A percentile compares a stretch with the other conserved stretches of the same genome.
These are phyloP conservation scores for Drosophila testacea DNA, from an alignment of 2,888 invertebrate genomes.

Conservation along the genomic window DNA sequence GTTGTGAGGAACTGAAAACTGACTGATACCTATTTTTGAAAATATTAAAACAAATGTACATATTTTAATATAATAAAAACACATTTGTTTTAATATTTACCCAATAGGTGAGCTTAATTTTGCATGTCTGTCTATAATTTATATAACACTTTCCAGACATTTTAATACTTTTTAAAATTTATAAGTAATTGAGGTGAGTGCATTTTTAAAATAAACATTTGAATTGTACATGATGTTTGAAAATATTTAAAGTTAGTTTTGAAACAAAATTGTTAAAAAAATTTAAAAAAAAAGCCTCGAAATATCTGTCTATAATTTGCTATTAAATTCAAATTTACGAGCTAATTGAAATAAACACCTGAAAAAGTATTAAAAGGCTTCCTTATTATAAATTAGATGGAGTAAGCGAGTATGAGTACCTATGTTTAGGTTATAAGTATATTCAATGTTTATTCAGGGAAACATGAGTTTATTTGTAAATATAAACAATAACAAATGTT, in stretches of 20 bases:
- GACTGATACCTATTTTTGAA: not conserved
- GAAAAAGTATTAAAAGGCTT: conserved; percentile 9
- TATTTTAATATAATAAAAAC: too few species aligned
- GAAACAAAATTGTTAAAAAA: not conserved
- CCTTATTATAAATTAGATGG: not conserved
- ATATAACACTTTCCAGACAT: not conserved
- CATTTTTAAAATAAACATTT: not conserved
- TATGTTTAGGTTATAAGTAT: conserved; percentile 2
- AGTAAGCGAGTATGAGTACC: not conserved
- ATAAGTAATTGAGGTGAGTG: not conserved
- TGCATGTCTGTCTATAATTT: not conserved
- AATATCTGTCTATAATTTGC: not conserved
- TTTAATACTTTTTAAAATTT: not conserved
- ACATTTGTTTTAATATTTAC: too few species aligned
- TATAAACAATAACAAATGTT: conserved; percentile 75
- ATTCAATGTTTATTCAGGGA: conserved; percentile 39
- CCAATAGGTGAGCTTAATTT: too few species aligned
- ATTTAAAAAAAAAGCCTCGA: not conserved
- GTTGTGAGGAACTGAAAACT: too few species aligned
- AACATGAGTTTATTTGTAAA: conserved; percentile 64
- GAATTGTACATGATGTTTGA: not conserved
- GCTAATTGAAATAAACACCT: conserved; percentile 11
- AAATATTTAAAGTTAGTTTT: not conserved
- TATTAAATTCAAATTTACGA: conserved; percentile 41
- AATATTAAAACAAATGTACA: not conserved